Percentiles rank a stretch among this genome's conserved stretches.
These are phyloP conservation scores for Drosophila fungiperda DNA, from an alignment of 2,888 invertebrate species.

Conservation along the genomic window DNA sequence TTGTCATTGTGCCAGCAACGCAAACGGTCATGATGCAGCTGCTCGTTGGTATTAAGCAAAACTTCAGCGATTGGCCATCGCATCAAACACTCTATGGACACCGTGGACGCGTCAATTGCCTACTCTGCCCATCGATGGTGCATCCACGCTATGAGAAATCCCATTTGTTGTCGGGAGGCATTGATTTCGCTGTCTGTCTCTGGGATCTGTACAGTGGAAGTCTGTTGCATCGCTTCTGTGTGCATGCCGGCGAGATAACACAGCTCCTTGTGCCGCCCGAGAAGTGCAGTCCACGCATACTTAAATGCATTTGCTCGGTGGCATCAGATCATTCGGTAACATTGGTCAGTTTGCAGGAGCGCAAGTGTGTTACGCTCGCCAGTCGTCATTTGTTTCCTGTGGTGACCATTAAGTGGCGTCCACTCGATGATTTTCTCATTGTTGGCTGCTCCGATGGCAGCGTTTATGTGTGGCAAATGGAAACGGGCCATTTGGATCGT, in stretches of 20 bases:
- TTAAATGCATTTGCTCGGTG: slow-evolving; percentile 97
- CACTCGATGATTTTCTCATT: slow-evolving; percentile 98
- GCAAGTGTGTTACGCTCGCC: slow-evolving; percentile 97
- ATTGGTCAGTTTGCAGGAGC: slow-evolving; percentile 93
- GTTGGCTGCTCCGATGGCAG: slow-evolving; percentile 99
- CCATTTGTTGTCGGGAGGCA: slow-evolving; percentile 97
- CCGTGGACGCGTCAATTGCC: slow-evolving; percentile 96
- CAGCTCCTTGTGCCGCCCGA: slow-evolving; percentile 97
- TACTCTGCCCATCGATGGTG: slow-evolving; percentile 97
- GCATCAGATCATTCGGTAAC: slow-evolving; percentile 99
- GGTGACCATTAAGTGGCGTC: slow-evolving; percentile 97
- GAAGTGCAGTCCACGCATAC: slow-evolving; percentile 94
- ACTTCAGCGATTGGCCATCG: slow-evolving; percentile 92
- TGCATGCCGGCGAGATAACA: slow-evolving; percentile 98
- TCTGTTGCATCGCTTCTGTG: slow-evolving; percentile 96
- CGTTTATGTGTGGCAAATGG: slow-evolving; percentile 99
- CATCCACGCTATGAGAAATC: slow-evolving; percentile 93
- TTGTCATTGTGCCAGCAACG: slow-evolving; percentile 97
- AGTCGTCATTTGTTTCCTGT: slow-evolving; percentile 96
- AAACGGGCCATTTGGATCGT: slow-evolving; percentile 98
- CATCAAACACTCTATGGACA: slow-evolving; percentile 96
- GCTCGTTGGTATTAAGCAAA: slow-evolving; percentile 93
- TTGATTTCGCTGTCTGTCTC: slow-evolving; percentile 97
- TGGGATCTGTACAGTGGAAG: slow-evolving; percentile 97
- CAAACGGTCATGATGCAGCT: slow-evolving; percentile 97